These are phyloP conservation scores for Eulacestoma nigropectus DNA, from an alignment of 2,113 vertebrate genomes.

Conservation along the genomic window DNA sequence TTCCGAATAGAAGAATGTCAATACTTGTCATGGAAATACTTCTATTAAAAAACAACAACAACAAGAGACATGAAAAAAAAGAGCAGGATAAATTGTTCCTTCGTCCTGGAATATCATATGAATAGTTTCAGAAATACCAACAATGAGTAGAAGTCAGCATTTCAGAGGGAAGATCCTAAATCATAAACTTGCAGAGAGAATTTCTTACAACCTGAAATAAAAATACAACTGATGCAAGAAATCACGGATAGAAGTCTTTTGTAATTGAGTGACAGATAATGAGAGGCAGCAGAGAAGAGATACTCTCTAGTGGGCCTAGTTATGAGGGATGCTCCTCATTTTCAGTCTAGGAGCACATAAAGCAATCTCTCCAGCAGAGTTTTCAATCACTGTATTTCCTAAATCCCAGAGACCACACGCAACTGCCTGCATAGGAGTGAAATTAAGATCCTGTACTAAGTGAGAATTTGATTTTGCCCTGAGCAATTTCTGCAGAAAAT, in stretches of 20 bases:
- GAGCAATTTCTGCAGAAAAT: not conserved
- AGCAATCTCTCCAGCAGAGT: not conserved
- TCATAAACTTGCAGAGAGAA: not conserved
- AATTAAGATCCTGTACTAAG: constrained; percentile 2
- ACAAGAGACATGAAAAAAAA: not conserved
- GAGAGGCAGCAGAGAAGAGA: not conserved
- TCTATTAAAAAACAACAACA: not conserved
- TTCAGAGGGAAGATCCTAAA: not conserved
- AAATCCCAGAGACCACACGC: not conserved
- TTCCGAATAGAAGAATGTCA: not conserved
- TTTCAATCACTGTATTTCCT: constrained; percentile 1
- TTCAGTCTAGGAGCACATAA: not conserved
- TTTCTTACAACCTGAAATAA: not conserved
- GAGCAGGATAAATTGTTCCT: not conserved
- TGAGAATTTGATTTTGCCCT: constrained; percentile 16
- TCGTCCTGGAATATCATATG: not conserved
- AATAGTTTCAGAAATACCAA: not conserved
- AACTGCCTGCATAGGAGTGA: not conserved
- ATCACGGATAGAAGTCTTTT: not conserved
- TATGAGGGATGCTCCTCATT: not conserved
- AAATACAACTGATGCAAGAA: not conserved
- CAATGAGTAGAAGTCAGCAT: not conserved
- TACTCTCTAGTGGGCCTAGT: not conserved
- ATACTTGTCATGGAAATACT: not conserved
- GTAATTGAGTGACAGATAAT: not conserved